A percentile compares a stretch with the other conserved stretches of the same genome.
phyloP scores from a whole-genome alignment of 2,888 invertebrate genomes.

The Thecophora atra region DNA sequence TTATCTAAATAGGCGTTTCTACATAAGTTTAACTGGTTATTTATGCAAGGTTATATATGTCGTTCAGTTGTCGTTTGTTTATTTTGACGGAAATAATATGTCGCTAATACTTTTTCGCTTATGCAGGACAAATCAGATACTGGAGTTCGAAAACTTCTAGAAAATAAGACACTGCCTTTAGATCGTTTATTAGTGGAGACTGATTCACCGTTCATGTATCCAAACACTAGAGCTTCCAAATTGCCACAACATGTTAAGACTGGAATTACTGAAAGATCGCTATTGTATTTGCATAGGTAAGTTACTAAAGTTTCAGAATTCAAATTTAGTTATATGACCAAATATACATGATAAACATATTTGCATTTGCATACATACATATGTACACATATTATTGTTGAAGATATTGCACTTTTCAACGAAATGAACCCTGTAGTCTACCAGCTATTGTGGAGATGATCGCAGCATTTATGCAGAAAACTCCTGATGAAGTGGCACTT shows the following conservation, averaged over 20 bases:
- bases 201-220: slow-evolving; percentile 96
- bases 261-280: slow-evolving; percentile 82
- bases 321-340: too few relatives aligned
- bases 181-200: slow-evolving; percentile 90
- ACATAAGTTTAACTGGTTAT: slow-evolving; percentile 82
- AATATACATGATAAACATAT: too few relatives aligned
- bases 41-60: slow-evolving; percentile 60
- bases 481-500: slow-evolving; percentile 88
- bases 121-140: slow-evolving; percentile 87
- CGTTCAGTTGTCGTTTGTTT: not conserved
- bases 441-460: slow-evolving; percentile 94
- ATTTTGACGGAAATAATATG: not conserved
- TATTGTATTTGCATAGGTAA: slow-evolving; percentile 65
- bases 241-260: slow-evolving; percentile 88
- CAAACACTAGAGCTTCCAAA: slow-evolving; percentile 92
- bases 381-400: not conserved
- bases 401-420: slow-evolving; percentile 92
- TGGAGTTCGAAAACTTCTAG: slow-evolving; percentile 84
- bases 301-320: not conserved
- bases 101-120: not conserved
- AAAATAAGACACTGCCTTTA: slow-evolving; percentile 82
- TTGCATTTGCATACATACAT: not conserved
- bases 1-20: slow-evolving; percentile 87
- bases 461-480: slow-evolving; percentile 88
- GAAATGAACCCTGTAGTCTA: slow-evolving; percentile 94